Percentiles rank a stretch among this genome's conserved stretches.
These are phyloP conservation scores for Synanthedon formicaeformis DNA, from an alignment of 2,888 invertebrate species.

Conservation along the genomic window DNA sequence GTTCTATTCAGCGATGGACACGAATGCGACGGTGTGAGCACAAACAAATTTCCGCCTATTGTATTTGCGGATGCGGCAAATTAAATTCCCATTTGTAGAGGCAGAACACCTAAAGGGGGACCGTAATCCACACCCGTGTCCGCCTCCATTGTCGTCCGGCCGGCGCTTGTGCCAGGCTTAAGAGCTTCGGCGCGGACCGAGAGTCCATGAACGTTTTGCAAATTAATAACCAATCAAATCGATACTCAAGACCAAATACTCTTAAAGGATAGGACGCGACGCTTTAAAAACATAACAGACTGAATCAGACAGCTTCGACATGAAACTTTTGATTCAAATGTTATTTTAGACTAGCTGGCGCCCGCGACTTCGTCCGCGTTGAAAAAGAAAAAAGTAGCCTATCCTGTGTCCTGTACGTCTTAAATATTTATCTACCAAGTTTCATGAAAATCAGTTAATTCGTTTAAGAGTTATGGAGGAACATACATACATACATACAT, in stretches of 20 bases:
- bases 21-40: conserved; percentile 18
- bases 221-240: conserved; percentile 51
- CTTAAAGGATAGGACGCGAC: background rate
- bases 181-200: conserved; percentile 30
- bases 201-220: conserved; percentile 39
- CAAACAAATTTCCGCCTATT: conserved; percentile 47
- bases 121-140: conserved; percentile 49
- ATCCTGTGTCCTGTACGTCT: too few species aligned
- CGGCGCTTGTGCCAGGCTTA: conserved; percentile 45
- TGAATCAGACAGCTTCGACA: too few species aligned
- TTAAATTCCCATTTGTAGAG: conserved; percentile 58
- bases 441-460: too few species aligned
- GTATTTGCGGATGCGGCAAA: conserved; percentile 57
- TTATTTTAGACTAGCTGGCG: too few species aligned
- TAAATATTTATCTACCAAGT: too few species aligned
- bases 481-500: too few species aligned
- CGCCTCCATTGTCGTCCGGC: conserved; percentile 45
- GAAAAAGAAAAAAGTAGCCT: too few species aligned
- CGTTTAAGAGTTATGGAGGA: too few species aligned
- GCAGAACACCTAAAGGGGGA: conserved; percentile 34
- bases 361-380: too few species aligned
- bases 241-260: conserved; percentile 9
- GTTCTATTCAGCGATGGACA: conserved; percentile 19
- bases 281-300: too few species aligned
- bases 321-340: too few species aligned